Evolutionary conservation across 2,797 vertebrate genomes (phyloP).

Genomic region (Champsocephalus gunnari): DNA sequence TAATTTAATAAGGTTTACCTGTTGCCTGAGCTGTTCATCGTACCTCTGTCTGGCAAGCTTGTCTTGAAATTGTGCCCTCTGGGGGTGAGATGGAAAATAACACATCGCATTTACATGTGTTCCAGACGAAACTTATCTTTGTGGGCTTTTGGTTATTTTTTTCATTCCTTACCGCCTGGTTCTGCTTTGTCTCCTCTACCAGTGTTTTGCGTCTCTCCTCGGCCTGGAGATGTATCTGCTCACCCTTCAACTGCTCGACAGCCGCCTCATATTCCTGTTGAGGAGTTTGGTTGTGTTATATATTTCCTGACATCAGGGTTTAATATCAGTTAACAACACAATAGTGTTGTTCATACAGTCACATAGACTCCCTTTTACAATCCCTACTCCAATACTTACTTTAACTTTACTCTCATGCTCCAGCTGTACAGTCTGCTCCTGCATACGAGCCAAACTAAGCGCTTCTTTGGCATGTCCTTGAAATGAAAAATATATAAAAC

Average conservation of each 20-base stretch:
- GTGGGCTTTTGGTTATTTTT: background rate
- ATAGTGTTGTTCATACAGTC: background rate
- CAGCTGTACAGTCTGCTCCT: slow-evolving; percentile 90
- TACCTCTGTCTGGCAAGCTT: slow-evolving; percentile 91
- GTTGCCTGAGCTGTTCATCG: slow-evolving; percentile 91
- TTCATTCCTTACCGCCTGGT: slow-evolving; percentile 87
- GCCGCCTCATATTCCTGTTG: slow-evolving; percentile 91
- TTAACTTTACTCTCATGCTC: slow-evolving; percentile 91
- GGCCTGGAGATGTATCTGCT: slow-evolving; percentile 89
- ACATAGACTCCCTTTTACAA: background rate
- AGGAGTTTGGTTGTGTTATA: background rate
- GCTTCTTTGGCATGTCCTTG: slow-evolving; percentile 91
- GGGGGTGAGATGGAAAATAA: slow-evolving; percentile 30
- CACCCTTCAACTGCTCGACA: slow-evolving; percentile 90
- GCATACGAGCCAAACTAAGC: slow-evolving; percentile 88
- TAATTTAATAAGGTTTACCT: slow-evolving; percentile 76
- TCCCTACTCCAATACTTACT: slow-evolving; percentile 68
- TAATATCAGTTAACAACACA: background rate
- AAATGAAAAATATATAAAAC: background rate
- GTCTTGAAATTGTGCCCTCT: slow-evolving; percentile 95
- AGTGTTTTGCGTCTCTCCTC: slow-evolving; percentile 92
- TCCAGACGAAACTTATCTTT: background rate
- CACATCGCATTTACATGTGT: background rate
- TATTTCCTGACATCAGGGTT: background rate
- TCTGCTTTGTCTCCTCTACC: slow-evolving; percentile 90